Evolutionary conservation across 2,888 invertebrate species (phyloP).

Genomic region (Mythimna impura): DNA sequence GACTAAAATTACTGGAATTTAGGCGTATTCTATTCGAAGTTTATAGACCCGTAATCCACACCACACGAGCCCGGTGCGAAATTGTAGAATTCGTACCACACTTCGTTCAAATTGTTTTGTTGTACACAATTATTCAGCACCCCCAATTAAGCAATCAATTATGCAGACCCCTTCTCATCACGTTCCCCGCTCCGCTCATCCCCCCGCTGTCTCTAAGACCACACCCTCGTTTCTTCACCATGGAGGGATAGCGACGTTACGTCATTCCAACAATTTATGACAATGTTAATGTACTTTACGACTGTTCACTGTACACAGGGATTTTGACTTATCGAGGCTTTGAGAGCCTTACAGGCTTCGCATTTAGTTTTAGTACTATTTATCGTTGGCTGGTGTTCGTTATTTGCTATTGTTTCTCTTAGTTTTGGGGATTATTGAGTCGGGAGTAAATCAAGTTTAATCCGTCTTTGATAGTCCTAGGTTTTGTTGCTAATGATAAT

Average conservation of each 20-base stretch:
- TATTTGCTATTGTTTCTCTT: conserved; percentile 39
- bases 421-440: conserved; percentile 31
- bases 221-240: conserved; percentile 55
- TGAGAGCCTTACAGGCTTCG: conserved; percentile 40
- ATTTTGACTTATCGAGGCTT: conserved; percentile 62
- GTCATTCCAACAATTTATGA: conserved; percentile 70
- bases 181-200: conserved; percentile 13
- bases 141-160: background rate
- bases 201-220: conserved; percentile 35
- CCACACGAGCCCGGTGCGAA: background rate
- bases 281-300: conserved; percentile 72
- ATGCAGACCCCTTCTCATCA: background rate
- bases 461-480: conserved; percentile 21
- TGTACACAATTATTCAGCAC: background rate
- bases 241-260: conserved; percentile 65
- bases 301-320: conserved; percentile 55
- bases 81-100: no score
- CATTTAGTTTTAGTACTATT: conserved; percentile 52
- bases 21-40: no score
- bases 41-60: background rate
- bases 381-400: conserved; percentile 35
- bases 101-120: background rate
- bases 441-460: conserved; percentile 41
- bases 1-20: no score
- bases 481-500: conserved; percentile 38